Evolutionary conservation across 2,797 vertebrate species (phyloP).

Genomic region (Sarcoramphus papa): DNA sequence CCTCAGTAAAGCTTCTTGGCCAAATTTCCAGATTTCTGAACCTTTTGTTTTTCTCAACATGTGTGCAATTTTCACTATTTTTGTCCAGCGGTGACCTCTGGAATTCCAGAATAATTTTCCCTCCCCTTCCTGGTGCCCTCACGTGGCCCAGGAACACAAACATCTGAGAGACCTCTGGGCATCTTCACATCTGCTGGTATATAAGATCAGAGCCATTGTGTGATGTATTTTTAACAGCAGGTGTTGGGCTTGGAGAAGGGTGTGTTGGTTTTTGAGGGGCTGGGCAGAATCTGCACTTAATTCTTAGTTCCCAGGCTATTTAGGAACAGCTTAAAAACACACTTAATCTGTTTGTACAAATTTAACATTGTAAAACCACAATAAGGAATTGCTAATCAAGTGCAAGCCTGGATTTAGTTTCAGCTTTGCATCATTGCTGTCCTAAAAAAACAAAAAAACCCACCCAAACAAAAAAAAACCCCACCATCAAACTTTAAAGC

Average conservation of each 20-base stretch:
- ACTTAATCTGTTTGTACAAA: slow-evolving; percentile 72
- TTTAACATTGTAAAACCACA: slow-evolving; percentile 65
- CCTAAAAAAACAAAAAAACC: neutral
- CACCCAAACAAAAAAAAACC: neutral
- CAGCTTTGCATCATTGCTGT: slow-evolving; percentile 33
- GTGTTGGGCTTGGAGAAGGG: slow-evolving; percentile 72
- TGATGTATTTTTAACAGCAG: slow-evolving; percentile 78
- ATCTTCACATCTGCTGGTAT: slow-evolving; percentile 79
- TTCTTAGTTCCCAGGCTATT: slow-evolving; percentile 74
- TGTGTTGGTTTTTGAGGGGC: slow-evolving; percentile 64
- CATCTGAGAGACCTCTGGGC: slow-evolving; percentile 79
- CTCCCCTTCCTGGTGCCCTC: slow-evolving; percentile 77
- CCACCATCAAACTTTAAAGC: slow-evolving; percentile 2
- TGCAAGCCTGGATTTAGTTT: slow-evolving; percentile 43
- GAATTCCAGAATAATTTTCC: slow-evolving; percentile 81
- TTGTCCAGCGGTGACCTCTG: slow-evolving; percentile 77
- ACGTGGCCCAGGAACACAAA: slow-evolving; percentile 78
- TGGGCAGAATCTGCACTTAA: slow-evolving; percentile 68
- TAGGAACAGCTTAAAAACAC: slow-evolving; percentile 73
- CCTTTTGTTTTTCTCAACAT: slow-evolving; percentile 81
- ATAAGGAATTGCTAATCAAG: slow-evolving; percentile 63
- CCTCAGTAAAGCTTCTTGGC: slow-evolving; percentile 41
- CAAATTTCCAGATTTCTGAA: slow-evolving; percentile 71
- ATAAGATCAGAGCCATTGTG: slow-evolving; percentile 74
- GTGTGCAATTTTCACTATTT: slow-evolving; percentile 88